A percentile compares a stretch with the other conserved stretches of the same genome.
phyloP scores from a whole-genome alignment of 2,888 invertebrate species.

The Cephus nigrinus region DNA sequence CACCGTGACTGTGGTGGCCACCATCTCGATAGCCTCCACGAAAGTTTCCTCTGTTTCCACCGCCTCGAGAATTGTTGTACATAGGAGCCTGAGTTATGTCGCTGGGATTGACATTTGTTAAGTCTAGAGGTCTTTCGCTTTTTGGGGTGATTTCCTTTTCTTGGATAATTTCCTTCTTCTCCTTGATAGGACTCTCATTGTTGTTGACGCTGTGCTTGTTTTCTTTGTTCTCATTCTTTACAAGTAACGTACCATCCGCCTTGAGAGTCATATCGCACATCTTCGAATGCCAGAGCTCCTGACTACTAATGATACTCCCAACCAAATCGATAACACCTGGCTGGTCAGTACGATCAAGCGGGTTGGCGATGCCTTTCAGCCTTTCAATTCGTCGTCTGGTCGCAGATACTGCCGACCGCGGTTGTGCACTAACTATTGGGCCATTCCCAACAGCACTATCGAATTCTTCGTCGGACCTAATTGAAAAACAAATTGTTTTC shows the following conservation, averaged over 20 bases:
- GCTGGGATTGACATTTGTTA: slow-evolving; percentile 49
- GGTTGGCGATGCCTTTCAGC: slow-evolving; percentile 48
- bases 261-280: slow-evolving; percentile 71
- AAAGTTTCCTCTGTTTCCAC: slow-evolving; percentile 58
- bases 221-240: slow-evolving; percentile 62
- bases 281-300: slow-evolving; percentile 77
- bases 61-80: slow-evolving; percentile 73
- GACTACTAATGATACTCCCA: slow-evolving; percentile 77
- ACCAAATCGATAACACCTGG: slow-evolving; percentile 70
- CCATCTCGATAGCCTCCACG: slow-evolving; percentile 43
- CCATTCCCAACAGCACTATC: slow-evolving; percentile 41
- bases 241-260: slow-evolving; percentile 73
- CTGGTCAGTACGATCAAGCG: slow-evolving; percentile 23
- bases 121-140: slow-evolving; percentile 43
- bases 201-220: slow-evolving; percentile 43
- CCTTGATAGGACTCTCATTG: slow-evolving; percentile 49
- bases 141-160: slow-evolving; percentile 13
- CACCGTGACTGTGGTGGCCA: slow-evolving; percentile 53
- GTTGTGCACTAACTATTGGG: slow-evolving; percentile 45
- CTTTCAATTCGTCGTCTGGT: slow-evolving; percentile 50
- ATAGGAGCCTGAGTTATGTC: slow-evolving; percentile 71
- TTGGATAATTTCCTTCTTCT: slow-evolving; percentile 27
- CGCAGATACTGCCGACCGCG: slow-evolving; percentile 46
- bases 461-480: slow-evolving; percentile 40
- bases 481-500: slow-evolving; percentile 34